These are phyloP conservation scores for Invenusta paracnida DNA, from an alignment of 2,888 invertebrate species.

Conservation along the genomic window DNA sequence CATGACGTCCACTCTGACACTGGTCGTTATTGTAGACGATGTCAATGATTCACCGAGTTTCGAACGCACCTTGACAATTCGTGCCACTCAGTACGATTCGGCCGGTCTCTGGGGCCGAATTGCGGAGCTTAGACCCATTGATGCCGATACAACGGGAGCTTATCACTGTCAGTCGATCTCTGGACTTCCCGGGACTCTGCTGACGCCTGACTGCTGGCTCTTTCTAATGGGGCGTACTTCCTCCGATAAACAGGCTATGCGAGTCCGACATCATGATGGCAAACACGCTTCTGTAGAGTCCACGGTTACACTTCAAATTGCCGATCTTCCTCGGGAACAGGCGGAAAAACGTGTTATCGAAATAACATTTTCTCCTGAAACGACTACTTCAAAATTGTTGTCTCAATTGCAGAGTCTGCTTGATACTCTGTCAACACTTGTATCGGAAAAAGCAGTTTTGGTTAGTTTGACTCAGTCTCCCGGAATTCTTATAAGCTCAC, in stretches of 20 bases:
- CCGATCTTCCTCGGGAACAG: constrained; percentile 64
- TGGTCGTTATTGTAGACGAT: constrained; percentile 73
- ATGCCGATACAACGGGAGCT: constrained; percentile 78
- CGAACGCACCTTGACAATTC: constrained; percentile 72
- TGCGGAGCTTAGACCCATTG: constrained; percentile 82
- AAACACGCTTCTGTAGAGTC: constrained; percentile 78
- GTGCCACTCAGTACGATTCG: constrained; percentile 62
- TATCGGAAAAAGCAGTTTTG: not conserved
- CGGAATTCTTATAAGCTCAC: not conserved
- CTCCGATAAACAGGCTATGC: constrained; percentile 66
- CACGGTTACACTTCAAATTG: constrained; percentile 76
- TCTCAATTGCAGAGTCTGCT: not conserved
- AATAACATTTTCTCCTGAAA: not conserved
- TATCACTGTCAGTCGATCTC: constrained; percentile 70
- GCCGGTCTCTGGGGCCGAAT: constrained; percentile 69
- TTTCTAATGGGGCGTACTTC: constrained; percentile 18
- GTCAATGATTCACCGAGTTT: constrained; percentile 83
- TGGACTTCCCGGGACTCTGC: constrained; percentile 66
- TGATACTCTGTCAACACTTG: not conserved
- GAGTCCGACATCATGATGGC: constrained; percentile 79
- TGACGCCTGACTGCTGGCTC: constrained; percentile 73
- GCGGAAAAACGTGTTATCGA: not conserved
- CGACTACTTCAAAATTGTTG: not conserved
- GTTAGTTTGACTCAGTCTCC: not conserved
- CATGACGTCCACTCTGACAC: constrained; percentile 73